Percentiles rank a stretch among this genome's conserved stretches.
Conservation (phyloP, 1,140 invertebrate genomes). For the Parasteatoda tepidariorum region DNA sequence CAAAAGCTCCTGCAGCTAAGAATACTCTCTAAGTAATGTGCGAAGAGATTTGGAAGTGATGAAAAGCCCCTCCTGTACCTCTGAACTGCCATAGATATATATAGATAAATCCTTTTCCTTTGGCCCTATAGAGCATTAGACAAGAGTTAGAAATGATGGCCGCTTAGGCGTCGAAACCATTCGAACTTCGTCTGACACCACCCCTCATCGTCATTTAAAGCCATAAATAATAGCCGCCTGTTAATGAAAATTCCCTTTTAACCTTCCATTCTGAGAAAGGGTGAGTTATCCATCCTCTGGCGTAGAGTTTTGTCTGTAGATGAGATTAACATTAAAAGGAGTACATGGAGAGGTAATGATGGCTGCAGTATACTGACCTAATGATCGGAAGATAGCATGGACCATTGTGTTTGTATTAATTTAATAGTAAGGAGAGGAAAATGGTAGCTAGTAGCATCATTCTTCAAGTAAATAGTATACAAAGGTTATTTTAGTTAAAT, state of each 20-base stretch:
- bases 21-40: background rate
- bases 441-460: no score
- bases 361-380: no score
- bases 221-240: slow-evolving; percentile 24
- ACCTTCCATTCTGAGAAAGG: background rate
- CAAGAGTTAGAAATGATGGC: background rate
- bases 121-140: background rate
- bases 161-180: background rate
- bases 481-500: no score
- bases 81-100: background rate
- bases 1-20: background rate
- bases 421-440: no score
- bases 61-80: background rate
- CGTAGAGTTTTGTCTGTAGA: background rate
- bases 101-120: background rate
- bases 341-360: background rate
- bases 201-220: slow-evolving; percentile 11
- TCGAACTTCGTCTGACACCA: background rate
- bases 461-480: no score
- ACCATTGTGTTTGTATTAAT: no score
- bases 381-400: no score
- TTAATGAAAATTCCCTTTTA: slow-evolving; percentile 42
- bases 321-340: background rate
- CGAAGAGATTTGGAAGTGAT: slow-evolving; percentile 1
- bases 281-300: background rate